Base-by-base conservation (phyloP, 2,888 invertebrate genomes). In the Cepaea hortensis region DNA sequence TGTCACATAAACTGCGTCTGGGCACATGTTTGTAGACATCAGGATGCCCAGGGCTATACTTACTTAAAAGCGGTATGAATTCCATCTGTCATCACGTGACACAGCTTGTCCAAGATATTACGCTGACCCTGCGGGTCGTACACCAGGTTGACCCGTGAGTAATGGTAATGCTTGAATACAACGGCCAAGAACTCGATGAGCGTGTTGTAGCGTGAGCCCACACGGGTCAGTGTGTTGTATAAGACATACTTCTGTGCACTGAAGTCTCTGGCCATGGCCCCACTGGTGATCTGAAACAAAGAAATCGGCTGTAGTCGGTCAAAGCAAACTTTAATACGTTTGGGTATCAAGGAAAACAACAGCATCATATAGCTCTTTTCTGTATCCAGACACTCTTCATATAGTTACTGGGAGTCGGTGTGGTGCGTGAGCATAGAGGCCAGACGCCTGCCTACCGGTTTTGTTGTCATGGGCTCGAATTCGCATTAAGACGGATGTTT, bases 21-120 rank as follows among this genome's bases (percentile, higher is more conserved):
- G 35, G 1, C 35, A 35, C 35, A 35, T 35, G 35, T 35, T 35
- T 35, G 35, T 35, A 35, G 35, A 35, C 35, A 35, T 35, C 35
- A 35, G 1, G 35, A 35, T 35, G 35, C 35, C 35, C 35, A 35
- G 35, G 35, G 35, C 55, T 6, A 11, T 55, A 76, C 84, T 84
- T n/a, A 76, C 55, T 85, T 76, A 15, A 92, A 87, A 48, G 91
- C 92, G 50, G 90, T 89, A 86, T 92, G 92, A 7, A 93, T 87
- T 3, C 91, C 91, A 82, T 92, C 91, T 0, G 90, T 88, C n/a
- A 91, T 90, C 68, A 93, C 90, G 80, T 92, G 92, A 81, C 93
- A 93, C 81, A 91, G 90, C 18, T 88, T 88, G 18, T 88, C 89
- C n/a, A 90, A 87, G 13, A 92, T 88, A 55, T 91, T 79, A 35